phyloP scores from a whole-genome alignment of 1,140 invertebrate genomes.

The Tetraneura akinire region DNA sequence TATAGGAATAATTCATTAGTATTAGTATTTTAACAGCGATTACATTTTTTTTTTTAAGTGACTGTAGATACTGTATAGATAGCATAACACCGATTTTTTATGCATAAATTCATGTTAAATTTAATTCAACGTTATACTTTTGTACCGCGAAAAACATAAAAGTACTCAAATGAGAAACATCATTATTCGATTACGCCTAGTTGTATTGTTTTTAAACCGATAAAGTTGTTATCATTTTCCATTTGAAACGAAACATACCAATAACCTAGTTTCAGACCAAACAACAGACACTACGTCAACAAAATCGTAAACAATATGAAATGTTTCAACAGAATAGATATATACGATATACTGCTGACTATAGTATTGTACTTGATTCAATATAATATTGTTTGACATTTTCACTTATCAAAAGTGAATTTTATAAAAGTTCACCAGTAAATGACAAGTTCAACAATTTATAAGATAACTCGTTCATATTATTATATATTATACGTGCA shows the following conservation, averaged over 20 bases:
- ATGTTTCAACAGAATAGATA: background rate
- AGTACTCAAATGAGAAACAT: background rate
- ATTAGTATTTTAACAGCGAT: too few relatives aligned
- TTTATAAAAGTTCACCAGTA: background rate
- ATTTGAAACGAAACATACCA: background rate
- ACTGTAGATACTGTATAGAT: too few relatives aligned
- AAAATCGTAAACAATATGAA: background rate
- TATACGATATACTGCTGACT: background rate
- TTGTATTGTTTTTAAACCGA: slow-evolving; percentile 13
- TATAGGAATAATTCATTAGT: too few relatives aligned
- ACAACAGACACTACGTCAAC: background rate
- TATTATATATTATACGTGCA: too few relatives aligned
- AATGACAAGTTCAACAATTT: background rate
- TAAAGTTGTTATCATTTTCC: slow-evolving; percentile 2
- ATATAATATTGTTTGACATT: background rate
- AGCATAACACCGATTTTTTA: background rate
- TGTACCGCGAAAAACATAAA: background rate
- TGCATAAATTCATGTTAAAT: background rate
- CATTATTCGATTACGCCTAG: background rate
- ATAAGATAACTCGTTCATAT: background rate
- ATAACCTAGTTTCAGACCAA: slow-evolving; percentile 18
- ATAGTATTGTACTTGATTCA: background rate
- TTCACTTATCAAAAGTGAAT: background rate
- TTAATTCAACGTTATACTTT: background rate
- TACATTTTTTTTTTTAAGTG: too few relatives aligned